These are phyloP conservation scores for Phodopus roborovskii DNA, from an alignment of 2,113 vertebrate species.

Conservation along the genomic window DNA sequence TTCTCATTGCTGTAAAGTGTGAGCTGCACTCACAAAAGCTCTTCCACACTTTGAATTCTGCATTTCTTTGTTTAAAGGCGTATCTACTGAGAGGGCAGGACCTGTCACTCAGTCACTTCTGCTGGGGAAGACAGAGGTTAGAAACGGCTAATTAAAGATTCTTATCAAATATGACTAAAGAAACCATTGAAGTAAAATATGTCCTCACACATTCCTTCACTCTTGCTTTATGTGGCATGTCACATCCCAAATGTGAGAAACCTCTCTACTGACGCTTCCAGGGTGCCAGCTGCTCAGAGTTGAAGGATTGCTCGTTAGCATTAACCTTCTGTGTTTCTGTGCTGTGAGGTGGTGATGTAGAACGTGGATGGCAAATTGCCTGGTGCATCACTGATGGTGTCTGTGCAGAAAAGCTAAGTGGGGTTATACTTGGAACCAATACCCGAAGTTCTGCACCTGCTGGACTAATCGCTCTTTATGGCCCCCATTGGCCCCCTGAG, in stretches of 20 bases:
- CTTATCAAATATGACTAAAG: constrained; percentile 14
- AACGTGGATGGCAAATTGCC: background rate
- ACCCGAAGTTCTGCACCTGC: background rate
- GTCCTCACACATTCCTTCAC: background rate
- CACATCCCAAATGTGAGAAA: background rate
- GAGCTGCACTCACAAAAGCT: background rate
- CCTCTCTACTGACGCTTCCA: background rate
- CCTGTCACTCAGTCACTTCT: background rate
- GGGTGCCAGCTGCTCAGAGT: background rate
- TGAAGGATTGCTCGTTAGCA: background rate
- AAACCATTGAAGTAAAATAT: background rate
- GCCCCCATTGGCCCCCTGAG: background rate
- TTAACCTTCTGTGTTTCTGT: background rate
- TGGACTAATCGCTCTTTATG: background rate
- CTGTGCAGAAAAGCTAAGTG: background rate
- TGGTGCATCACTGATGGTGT: background rate
- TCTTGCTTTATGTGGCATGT: background rate
- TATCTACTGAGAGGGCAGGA: background rate
- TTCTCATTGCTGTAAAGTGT: background rate
- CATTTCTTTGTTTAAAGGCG: background rate
- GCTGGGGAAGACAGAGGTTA: constrained; percentile 28
- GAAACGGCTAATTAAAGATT: constrained; percentile 58
- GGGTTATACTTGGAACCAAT: background rate
- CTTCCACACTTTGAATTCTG: background rate
- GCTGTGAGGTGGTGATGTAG: background rate